Percentiles rank a stretch among this genome's conserved stretches.
Evolutionary conservation across 2,888 invertebrate species (phyloP).

Genomic region (Callyntrura sp.): DNA sequence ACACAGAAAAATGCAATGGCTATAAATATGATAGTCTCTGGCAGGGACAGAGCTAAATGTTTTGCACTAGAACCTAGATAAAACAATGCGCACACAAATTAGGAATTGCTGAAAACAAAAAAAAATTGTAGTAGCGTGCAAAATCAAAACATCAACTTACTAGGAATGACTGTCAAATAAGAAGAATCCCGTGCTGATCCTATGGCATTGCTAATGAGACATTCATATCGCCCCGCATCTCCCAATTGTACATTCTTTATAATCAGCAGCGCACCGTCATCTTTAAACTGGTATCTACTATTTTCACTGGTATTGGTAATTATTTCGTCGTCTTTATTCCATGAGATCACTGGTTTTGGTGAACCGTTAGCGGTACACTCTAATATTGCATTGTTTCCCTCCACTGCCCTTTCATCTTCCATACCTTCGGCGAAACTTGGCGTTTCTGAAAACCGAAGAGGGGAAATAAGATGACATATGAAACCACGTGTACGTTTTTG

Average conservation of each 20-base stretch:
- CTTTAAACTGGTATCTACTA: slow-evolving; percentile 92
- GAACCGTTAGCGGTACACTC: slow-evolving; percentile 95
- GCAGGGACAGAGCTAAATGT: slow-evolving; percentile 87
- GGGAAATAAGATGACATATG: too few relatives aligned
- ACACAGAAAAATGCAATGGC: slow-evolving; percentile 96
- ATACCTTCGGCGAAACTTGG: slow-evolving; percentile 95
- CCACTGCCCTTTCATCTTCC: slow-evolving; percentile 93
- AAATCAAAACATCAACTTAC: slow-evolving; percentile 56
- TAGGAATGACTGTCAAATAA: slow-evolving; percentile 90
- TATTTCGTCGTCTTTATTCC: slow-evolving; percentile 92
- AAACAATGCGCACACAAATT: not conserved
- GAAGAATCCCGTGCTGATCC: slow-evolving; percentile 92
- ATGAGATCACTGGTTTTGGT: slow-evolving; percentile 92
- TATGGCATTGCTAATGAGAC: slow-evolving; percentile 94
- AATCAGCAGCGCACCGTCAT: slow-evolving; percentile 94
- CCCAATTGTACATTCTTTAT: slow-evolving; percentile 92
- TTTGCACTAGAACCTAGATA: slow-evolving; percentile 73
- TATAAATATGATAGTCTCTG: slow-evolving; percentile 93
- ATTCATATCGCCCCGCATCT: slow-evolving; percentile 95
- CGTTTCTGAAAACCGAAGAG: slow-evolving; percentile 88
- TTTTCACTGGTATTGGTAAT: slow-evolving; percentile 88
- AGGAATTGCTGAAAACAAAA: not conserved
- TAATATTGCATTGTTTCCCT: slow-evolving; percentile 94
- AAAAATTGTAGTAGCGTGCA: not conserved
- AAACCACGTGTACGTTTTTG: too few relatives aligned